These are phyloP conservation scores for Trichacis sp. DNA, from an alignment of 2,888 invertebrate genomes.

Conservation along the genomic window DNA sequence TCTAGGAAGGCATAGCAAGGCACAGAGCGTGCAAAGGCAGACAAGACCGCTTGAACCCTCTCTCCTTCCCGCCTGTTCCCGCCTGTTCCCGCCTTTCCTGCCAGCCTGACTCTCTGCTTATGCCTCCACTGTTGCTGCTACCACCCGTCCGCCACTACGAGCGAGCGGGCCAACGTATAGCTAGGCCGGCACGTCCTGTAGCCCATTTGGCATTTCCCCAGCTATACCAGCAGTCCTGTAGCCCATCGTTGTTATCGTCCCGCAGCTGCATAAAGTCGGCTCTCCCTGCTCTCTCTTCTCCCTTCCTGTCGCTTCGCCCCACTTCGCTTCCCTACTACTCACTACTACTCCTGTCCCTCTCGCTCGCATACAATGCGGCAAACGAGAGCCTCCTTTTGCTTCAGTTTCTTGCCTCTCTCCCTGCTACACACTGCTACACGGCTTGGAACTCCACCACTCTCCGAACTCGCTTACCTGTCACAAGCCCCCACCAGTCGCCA, in stretches of 20 bases:
- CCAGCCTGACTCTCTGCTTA: constrained; percentile 46
- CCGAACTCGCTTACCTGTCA: constrained; percentile 27
- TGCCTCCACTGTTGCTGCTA: constrained; percentile 55
- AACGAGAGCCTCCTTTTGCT: constrained; percentile 38
- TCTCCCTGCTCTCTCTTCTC: constrained; percentile 54
- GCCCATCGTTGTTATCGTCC: constrained; percentile 71
- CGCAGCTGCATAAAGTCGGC: constrained; percentile 71
- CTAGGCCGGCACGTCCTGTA: constrained; percentile 68
- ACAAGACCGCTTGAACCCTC: constrained; percentile 66
- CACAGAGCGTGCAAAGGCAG: constrained; percentile 57
- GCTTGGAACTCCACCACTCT: no score
- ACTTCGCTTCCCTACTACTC: constrained; percentile 9
- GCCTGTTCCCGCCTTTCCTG: constrained; percentile 36
- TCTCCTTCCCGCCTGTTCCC: constrained; percentile 59
- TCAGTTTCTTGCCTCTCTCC: constrained; percentile 29
- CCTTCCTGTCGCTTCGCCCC: constrained; percentile 39
- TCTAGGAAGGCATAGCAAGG: constrained; percentile 33
- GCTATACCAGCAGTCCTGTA: constrained; percentile 69
- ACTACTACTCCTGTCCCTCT: no score
- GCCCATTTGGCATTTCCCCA: constrained; percentile 70
- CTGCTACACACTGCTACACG: no score
- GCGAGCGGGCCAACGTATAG: constrained; percentile 53
- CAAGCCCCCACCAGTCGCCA: constrained; percentile 44
- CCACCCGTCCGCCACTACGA: constrained; percentile 67
- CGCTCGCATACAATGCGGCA: no score